Evolutionary conservation across 2,113 vertebrate species (phyloP).

Genomic region (Vidua chalybeata): DNA sequence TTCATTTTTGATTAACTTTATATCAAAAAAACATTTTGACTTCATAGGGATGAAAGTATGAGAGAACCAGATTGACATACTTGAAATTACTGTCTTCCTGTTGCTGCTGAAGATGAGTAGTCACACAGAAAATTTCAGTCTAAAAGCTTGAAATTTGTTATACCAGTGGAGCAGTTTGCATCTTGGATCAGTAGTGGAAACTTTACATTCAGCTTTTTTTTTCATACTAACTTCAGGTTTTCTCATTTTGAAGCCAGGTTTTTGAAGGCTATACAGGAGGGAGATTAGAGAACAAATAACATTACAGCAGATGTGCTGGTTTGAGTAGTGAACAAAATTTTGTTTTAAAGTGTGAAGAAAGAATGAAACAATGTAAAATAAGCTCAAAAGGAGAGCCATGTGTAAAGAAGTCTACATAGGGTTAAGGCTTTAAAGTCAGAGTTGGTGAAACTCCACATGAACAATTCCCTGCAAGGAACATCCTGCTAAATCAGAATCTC

Average conservation of each 20-base stretch:
- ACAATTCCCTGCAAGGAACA: not conserved
- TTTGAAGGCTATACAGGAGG: not conserved
- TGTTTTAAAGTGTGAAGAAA: not conserved
- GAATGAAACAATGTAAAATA: not conserved
- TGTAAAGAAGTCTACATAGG: not conserved
- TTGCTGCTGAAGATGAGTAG: not conserved
- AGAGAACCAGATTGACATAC: not conserved
- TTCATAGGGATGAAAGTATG: not conserved
- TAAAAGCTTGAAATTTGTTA: not conserved
- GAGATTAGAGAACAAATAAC: not conserved
- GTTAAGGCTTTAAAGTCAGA: not conserved
- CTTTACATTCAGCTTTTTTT: not conserved
- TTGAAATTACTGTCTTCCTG: not conserved
- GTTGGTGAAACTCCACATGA: not conserved
- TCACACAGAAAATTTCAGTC: not conserved
- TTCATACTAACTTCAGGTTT: not conserved
- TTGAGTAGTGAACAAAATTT: not conserved
- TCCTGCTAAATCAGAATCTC: not conserved
- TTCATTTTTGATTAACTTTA: not conserved
- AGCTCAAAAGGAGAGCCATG: not conserved
- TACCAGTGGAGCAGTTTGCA: not conserved
- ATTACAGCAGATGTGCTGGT: not conserved
- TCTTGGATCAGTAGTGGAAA: not conserved
- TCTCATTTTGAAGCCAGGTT: not conserved
- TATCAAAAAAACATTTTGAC: not conserved